Conservation (phyloP, 2,113 vertebrate species). For the Bubo scandiacus region DNA sequence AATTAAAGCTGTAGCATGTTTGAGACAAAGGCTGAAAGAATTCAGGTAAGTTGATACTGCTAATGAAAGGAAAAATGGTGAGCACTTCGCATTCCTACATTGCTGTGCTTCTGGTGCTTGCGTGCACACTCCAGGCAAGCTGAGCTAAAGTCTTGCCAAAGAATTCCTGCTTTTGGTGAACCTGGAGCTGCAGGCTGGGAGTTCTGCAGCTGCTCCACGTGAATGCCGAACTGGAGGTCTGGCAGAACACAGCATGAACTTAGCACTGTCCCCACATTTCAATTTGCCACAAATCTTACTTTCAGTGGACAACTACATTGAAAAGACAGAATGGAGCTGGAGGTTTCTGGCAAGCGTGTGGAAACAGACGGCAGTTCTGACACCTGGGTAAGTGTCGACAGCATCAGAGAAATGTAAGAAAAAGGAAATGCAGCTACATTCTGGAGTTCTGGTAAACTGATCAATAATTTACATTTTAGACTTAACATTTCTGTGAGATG, state of each 20-base stretch:
- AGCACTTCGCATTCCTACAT: not conserved
- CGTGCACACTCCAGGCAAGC: fast-evolving
- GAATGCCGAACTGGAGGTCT: not conserved
- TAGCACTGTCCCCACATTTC: not conserved
- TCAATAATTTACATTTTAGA: slow-evolving; percentile 56
- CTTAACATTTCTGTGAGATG: slow-evolving; percentile 11
- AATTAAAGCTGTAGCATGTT: not conserved
- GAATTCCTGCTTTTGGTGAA: not conserved
- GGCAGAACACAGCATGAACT: not conserved
- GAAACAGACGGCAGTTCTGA: slow-evolving; percentile 39
- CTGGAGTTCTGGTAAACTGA: slow-evolving; percentile 51
- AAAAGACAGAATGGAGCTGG: not conserved
- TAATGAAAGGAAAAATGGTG: not conserved
- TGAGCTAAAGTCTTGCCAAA: not conserved
- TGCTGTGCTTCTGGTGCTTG: not conserved
- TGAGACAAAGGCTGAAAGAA: not conserved
- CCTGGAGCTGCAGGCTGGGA: not conserved
- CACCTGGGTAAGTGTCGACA: slow-evolving; percentile 48
- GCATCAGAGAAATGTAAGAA: slow-evolving; percentile 9
- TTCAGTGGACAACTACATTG: not conserved
- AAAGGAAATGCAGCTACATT: slow-evolving; percentile 37
- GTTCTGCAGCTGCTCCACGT: not conserved
- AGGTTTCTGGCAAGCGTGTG: not conserved
- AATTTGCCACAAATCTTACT: not conserved
- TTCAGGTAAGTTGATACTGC: not conserved